Base-by-base conservation (phyloP, 2,113 vertebrate species). In the Rynchops niger region DNA sequence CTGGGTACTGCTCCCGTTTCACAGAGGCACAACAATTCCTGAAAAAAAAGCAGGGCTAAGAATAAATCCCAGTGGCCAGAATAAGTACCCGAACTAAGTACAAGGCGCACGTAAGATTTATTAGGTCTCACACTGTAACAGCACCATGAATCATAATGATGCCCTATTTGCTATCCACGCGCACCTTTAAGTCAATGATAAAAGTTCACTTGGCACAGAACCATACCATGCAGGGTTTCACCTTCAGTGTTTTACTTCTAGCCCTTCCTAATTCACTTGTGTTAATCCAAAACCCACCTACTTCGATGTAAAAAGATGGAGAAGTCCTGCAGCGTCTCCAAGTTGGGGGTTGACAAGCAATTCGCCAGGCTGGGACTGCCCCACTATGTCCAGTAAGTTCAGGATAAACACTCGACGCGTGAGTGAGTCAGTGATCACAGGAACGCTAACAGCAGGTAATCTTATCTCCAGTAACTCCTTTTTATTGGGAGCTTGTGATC, bases 31-130 rank as follows among this genome's bases (percentile, higher is more conserved):
- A 76, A 32, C 50, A 74, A 83, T 59, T 81, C 59, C 47, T 53
- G 49, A 71, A 86, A 66, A 43, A 70, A 14, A 53, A 20, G 4
- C 21, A 82, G 25, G 49, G 50, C 71, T 77, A 90, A 92, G 38
- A 93, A 83, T 92, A 96, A 97, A 88, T 78, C 65, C 80, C 47
- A 78, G 59, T 6, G 15, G 59, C 29, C 77, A 88, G 69, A 95
- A 30, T 77, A 95, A 88, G 58, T 36, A 85, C 32, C 14, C 17
- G 30, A 93, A 90, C 47, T 63, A 88, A 92, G 74, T 18, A 91
- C 27, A 82, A 82, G 66, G 78, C 27, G 43, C 15, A 82, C 0
- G 0, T 73, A 71, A 91, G 73, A 95, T 89, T 94, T 93, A 93
- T 93, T 78, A 95, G 79, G 63, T 84, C 86, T 94, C 43, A 21